Evolutionary conservation across 2,888 invertebrate species (phyloP), one percentile per base, ranked within the genome.

Genomic region (Sussaba pulchella): DNA sequence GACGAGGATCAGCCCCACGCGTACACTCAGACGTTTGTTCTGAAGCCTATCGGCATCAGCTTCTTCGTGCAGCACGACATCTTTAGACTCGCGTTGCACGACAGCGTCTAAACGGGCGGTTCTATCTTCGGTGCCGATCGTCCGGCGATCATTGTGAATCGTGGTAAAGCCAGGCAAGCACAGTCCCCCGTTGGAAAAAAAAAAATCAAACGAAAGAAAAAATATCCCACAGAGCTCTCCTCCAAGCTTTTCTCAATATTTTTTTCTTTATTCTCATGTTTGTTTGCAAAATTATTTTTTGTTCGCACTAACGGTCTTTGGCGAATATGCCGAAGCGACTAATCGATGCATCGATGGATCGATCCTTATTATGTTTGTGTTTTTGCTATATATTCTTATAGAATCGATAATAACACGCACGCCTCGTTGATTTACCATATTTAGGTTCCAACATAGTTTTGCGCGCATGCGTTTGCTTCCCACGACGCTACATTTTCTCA

Each of bases 21-120:
- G 87, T 99, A 98, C 94, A 96, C 96, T 91, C 98, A 99, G 94
- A 96, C 96, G 86, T 99, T 99, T 95, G 96, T 98, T 88, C 94
- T 99, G 94, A 98, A 97, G 94, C 97, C 97, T 87, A 95, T 96
- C 92, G 96, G 95, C 92, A 96, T 94, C 92, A 96, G 96, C 92
- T 99, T 97, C 95, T 98, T 97, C 94, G 96, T 98, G 92, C 97
- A 97, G 93, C 98, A 98, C 93, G 98, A 99, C 93, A 96, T 98
- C 93, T 99, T 99, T 95, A 95, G 98, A 93, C 95, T 99, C 92
- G 97, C 97, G 87, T 95, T 99, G 89, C 98, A 98, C 93, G 96
- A 98, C 93, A 93, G 93, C 83, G 92, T 94, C 91, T 95, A 95
- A 92, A 8, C 9, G 92, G 92, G 85, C 84, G 88, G 88, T 90